Percentiles rank a stretch among this genome's conserved stretches.
These are phyloP conservation scores for Zoroaster sp. DNA, from an alignment of 53 echinoderm and acorn worm species.

Conservation along the genomic window DNA sequence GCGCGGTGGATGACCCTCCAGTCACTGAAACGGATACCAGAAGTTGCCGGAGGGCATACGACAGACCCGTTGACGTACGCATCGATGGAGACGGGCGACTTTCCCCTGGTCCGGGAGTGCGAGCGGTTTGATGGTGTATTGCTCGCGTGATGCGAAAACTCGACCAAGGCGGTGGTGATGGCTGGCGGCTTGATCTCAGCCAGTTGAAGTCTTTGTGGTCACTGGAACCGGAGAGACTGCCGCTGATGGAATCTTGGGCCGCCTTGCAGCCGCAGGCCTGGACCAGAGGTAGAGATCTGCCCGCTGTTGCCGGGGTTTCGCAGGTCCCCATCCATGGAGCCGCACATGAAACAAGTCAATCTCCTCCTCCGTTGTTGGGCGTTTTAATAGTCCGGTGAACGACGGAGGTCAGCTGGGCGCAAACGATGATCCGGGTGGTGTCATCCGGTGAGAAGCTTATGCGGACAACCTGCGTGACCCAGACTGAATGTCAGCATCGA, in stretches of 20 bases:
- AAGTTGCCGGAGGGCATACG: too few species aligned
- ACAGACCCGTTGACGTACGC: background rate
- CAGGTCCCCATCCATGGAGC: background rate
- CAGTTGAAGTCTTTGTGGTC: background rate
- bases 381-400: background rate
- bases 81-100: background rate
- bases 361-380: too few species aligned
- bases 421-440: background rate
- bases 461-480: constrained; percentile 17
- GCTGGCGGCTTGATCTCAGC: background rate
- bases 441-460: constrained; percentile 25
- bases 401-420: background rate
- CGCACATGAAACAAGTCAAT: background rate
- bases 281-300: constrained; percentile 1
- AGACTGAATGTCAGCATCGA: constrained; percentile 13
- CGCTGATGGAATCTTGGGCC: background rate
- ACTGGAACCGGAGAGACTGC: background rate
- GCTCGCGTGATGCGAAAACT: background rate
- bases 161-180: background rate
- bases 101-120: too few species aligned
- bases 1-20: constrained; percentile 12
- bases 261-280: background rate
- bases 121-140: too few species aligned
- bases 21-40: constrained; percentile 38
- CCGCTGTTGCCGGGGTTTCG: background rate